phyloP scores from a whole-genome alignment of 2,113 vertebrate species.

The Capreolus pygargus region DNA sequence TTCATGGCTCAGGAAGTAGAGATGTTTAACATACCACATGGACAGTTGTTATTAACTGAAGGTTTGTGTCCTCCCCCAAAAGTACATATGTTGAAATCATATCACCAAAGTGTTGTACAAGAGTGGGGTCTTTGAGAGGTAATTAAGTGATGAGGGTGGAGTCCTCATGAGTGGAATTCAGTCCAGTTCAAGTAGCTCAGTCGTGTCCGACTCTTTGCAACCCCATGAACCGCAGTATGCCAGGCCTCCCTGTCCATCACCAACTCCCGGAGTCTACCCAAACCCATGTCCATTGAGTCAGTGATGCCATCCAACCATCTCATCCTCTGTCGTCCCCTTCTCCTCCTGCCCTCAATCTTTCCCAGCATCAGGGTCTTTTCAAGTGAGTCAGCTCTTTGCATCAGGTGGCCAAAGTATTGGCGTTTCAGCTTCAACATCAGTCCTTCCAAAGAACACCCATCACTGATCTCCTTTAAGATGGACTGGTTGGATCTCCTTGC shows the following conservation, averaged over 20 bases:
- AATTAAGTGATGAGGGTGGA: not conserved
- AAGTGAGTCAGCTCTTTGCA: not conserved
- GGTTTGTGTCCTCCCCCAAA: not conserved
- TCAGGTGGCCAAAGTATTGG: not conserved
- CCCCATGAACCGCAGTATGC: fast-evolving
- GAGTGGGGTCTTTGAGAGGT: not conserved
- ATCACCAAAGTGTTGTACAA: not conserved
- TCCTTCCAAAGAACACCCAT: not conserved
- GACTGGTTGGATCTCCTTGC: not conserved
- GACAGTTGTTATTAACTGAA: not conserved
- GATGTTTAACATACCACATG: not conserved
- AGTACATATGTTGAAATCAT: not conserved
- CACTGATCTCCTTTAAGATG: not conserved
- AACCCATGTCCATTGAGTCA: not conserved
- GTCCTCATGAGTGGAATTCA: not conserved
- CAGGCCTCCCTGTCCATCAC: not conserved
- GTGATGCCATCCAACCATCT: not conserved
- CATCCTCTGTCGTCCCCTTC: not conserved
- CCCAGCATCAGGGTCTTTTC: not conserved
- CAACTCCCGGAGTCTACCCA: not conserved
- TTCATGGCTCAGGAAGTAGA: not conserved
- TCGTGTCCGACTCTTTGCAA: not conserved
- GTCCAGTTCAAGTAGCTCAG: not conserved
- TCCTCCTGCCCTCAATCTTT: not conserved
- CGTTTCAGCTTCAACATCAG: not conserved